Evolutionary conservation across 1,140 invertebrate genomes (phyloP).

Genomic region (Nylanderia fulva): DNA sequence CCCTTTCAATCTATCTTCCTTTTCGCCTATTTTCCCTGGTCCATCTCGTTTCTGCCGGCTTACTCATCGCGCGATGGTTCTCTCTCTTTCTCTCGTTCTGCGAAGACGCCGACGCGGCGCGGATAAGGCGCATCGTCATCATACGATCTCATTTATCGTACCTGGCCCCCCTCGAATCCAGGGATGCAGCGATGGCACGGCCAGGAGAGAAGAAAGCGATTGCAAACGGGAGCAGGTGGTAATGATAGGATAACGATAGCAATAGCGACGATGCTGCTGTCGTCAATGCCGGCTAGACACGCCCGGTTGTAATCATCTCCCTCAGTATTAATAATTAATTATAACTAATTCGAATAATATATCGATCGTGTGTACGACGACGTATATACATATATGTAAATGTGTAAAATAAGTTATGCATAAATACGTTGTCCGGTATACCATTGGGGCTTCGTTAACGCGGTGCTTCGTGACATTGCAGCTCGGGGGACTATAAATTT

Average conservation of each 20-base stretch:
- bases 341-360: slow-evolving; percentile 70
- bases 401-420: neutral
- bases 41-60: slow-evolving; percentile 53
- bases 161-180: slow-evolving; percentile 41
- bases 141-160: slow-evolving; percentile 70
- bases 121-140: slow-evolving; percentile 70
- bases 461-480: slow-evolving; percentile 43
- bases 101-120: neutral
- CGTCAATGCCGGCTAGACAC: neutral
- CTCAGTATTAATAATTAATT: slow-evolving; percentile 23
- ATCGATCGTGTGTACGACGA: neutral
- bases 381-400: neutral
- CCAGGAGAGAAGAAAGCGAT: slow-evolving; percentile 31
- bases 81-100: slow-evolving; percentile 37
- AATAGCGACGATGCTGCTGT: neutral
- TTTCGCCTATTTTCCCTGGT: slow-evolving; percentile 69
- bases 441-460: slow-evolving; percentile 71
- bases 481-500: slow-evolving; percentile 73
- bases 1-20: slow-evolving; percentile 67
- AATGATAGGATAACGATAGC: slow-evolving; percentile 32
- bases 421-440: slow-evolving; percentile 34
- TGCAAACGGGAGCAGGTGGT: slow-evolving; percentile 50
- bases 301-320: slow-evolving; percentile 8
- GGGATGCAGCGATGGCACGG: neutral
- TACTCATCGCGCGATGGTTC: slow-evolving; percentile 36